Percentiles rank a stretch among this genome's conserved stretches.
These are phyloP conservation scores for Oryzaephilus surinamensis DNA, from an alignment of 1,140 invertebrate species.

Conservation along the genomic window DNA sequence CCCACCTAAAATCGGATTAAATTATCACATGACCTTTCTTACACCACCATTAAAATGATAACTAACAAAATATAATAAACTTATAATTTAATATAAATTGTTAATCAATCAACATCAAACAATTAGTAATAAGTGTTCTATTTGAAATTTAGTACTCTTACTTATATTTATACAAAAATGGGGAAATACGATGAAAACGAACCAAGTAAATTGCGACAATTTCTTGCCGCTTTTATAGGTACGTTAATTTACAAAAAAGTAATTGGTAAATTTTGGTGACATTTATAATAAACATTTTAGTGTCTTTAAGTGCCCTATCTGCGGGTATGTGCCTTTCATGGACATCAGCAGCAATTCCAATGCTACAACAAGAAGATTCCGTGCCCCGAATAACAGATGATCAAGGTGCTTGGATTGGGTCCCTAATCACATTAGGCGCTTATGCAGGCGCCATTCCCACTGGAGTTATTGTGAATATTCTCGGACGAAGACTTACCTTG, in stretches of 20 bases:
- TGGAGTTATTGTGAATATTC: slow-evolving; percentile 48
- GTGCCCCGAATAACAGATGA: slow-evolving; percentile 12
- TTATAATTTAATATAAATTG: too few species aligned
- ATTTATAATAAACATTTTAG: slow-evolving; percentile 27
- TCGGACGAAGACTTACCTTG: slow-evolving; percentile 54
- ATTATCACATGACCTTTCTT: too few species aligned
- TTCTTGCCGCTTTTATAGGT: slow-evolving; percentile 26
- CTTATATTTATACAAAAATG: too few species aligned
- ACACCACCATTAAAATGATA: too few species aligned
- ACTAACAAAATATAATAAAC: too few species aligned
- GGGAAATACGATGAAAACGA: slow-evolving; percentile 2
- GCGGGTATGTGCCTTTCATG: slow-evolving; percentile 45
- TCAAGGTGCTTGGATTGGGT: slow-evolving; percentile 45
- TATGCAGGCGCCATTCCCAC: slow-evolving; percentile 44
- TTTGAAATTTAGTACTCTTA: too few species aligned
- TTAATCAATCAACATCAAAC: too few species aligned
- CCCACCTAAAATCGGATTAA: too few species aligned
- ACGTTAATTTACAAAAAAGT: slow-evolving; percentile 9
- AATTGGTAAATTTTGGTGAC: slow-evolving; percentile 3
- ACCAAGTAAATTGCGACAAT: slow-evolving; percentile 20
- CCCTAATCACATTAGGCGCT: slow-evolving; percentile 45
- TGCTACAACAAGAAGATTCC: slow-evolving; percentile 15
- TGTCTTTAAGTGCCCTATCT: slow-evolving; percentile 43
- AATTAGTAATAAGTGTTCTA: too few species aligned
- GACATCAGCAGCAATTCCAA: slow-evolving; percentile 44